These are phyloP conservation scores for Scolopax rusticola DNA, from an alignment of 2,797 vertebrate species.

Conservation along the genomic window DNA sequence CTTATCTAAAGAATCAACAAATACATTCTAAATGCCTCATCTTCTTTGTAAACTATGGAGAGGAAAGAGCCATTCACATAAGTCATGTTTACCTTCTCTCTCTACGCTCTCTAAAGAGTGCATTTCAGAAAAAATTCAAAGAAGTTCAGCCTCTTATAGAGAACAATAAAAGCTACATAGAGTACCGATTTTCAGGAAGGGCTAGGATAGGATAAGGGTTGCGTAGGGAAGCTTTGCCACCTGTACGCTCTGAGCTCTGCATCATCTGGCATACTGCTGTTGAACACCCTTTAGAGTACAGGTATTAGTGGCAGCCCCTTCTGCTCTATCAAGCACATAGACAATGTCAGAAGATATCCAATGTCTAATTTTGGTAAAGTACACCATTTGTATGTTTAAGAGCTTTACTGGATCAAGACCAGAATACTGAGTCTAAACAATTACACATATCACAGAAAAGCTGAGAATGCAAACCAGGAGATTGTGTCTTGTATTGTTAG, in stretches of 20 bases:
- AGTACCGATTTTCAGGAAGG: not conserved
- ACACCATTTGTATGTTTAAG: not conserved
- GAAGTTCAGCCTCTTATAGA: not conserved
- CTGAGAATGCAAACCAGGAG: not conserved
- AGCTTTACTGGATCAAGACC: not conserved
- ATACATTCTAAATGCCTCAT: not conserved
- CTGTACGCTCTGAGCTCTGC: not conserved
- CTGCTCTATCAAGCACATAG: not conserved
- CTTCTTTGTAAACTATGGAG: not conserved
- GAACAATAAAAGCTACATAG: not conserved
- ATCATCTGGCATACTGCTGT: not conserved
- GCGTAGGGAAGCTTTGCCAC: not conserved
- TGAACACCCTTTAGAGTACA: not conserved
- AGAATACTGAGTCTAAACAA: not conserved
- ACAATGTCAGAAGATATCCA: not conserved
- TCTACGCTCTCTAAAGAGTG: not conserved
- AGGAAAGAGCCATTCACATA: not conserved
- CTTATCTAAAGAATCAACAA: not conserved
- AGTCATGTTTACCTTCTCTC: not conserved
- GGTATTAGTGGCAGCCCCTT: not conserved
- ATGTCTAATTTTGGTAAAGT: not conserved
- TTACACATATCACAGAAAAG: not conserved
- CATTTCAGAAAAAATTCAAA: not conserved
- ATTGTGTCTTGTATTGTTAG: not conserved
- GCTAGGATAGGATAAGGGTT: not conserved